Evolutionary conservation across 2,888 invertebrate genomes (phyloP).

Genomic region (Leptopilina syphax): DNA sequence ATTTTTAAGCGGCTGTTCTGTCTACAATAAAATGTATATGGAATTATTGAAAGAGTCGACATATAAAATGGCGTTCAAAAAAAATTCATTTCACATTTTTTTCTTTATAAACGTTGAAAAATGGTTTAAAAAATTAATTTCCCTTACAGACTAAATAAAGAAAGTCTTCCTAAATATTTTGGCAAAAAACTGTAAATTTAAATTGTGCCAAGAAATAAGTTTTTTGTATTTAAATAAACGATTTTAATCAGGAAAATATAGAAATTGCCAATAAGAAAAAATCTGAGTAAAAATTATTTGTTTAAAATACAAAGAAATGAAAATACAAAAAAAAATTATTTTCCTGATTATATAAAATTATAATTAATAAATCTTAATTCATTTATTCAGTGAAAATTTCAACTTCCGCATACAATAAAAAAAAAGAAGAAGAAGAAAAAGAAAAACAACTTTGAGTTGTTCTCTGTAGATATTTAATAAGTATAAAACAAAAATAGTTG

Average conservation of each 20-base stretch:
- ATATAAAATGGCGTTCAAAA: neutral
- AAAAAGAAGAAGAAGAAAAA: neutral
- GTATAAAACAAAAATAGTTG: conserved; percentile 25
- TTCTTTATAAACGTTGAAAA: neutral
- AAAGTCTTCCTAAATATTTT: too few relatives aligned
- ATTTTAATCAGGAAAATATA: too few relatives aligned
- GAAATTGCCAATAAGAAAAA: too few relatives aligned
- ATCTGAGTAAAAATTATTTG: too few relatives aligned
- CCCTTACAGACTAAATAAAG: too few relatives aligned
- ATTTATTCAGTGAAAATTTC: neutral
- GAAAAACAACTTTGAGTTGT: neutral
- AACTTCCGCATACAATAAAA: neutral
- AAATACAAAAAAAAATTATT: too few relatives aligned
- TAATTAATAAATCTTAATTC: too few relatives aligned
- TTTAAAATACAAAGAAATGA: too few relatives aligned
- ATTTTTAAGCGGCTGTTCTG: conserved; percentile 31
- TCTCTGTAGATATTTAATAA: conserved; percentile 37
- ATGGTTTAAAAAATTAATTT: neutral
- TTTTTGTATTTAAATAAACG: neutral
- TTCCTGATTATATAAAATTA: too few relatives aligned
- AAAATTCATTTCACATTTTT: neutral
- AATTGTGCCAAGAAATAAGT: conserved; percentile 15
- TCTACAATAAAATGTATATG: conserved; percentile 23
- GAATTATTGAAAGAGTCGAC: conserved; percentile 7
- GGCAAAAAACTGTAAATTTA: too few relatives aligned